Evolutionary conservation across 2,888 invertebrate species (phyloP), one percentile per base, ranked within the genome.

Genomic region (Caenorhabditis virilis): DNA sequence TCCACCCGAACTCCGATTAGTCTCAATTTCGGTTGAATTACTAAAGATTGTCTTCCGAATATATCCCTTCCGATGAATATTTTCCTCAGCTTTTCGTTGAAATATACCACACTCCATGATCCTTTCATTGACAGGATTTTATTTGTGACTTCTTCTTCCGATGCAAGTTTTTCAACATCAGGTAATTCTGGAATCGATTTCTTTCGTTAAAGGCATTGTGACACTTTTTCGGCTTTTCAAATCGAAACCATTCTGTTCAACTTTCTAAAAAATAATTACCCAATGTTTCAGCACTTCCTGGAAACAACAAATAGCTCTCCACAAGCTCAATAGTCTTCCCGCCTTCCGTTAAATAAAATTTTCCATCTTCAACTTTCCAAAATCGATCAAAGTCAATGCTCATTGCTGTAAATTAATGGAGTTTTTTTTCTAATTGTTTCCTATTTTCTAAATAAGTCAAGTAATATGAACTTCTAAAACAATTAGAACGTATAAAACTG

Each of bases 21-120:
- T 33, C 36, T 26, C 1, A 20, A 5, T 2, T 51, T 26, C 9
- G 25, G 22, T 18, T 55, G 47, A 27, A 55, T 30, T 25, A 70
- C 52, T 4, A 74, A 50, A 1, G 70, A 71, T 49, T 70, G 70
- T 45, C 74, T 47, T n/a, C 70, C 74, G 26, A 74, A 74, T 27
- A 74, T 54, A 45, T 74, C 74, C 11, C 72, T 55, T 26, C 70
- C 74, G 39, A 70, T 54, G 23, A 71, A 50, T 2, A 74, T 5
- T 43, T 41, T 55, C 6, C 23, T 30, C 6, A 58, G 39, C 9
- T 46, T 46, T 7, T 30, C 42, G 13, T 53, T 46, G 22, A 16
- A 63, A 43, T 45, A 57, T 15, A 63, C 53, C 15, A 57, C 35
- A 35, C 57, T 63, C 63, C 63, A 63, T 7, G 56, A 42, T 20